A percentile compares a stretch with the other conserved stretches of the same genome.
Evolutionary conservation across 2,888 invertebrate genomes (phyloP).

Genomic region (Drosophila histrio): DNA sequence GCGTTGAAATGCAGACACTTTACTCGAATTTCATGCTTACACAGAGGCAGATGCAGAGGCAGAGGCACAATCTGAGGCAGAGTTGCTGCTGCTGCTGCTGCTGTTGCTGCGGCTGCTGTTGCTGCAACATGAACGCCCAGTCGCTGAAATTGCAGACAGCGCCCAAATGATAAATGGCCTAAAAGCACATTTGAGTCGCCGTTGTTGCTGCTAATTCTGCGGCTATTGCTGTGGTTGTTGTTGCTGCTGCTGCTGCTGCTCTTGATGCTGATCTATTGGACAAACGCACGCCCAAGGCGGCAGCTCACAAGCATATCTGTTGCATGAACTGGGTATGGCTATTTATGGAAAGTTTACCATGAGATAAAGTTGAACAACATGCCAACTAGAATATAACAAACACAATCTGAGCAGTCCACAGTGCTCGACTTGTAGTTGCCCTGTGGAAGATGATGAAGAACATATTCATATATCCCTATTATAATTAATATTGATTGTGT

Average conservation of each 20-base stretch:
- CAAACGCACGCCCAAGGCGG: slow-evolving; percentile 73
- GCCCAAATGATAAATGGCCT: slow-evolving; percentile 72
- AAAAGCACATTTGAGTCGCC: slow-evolving; percentile 73
- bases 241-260: slow-evolving; percentile 24
- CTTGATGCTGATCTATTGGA: slow-evolving; percentile 73
- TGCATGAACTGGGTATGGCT: slow-evolving; percentile 44
- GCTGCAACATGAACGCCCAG: slow-evolving; percentile 65
- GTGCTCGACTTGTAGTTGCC: neutral
- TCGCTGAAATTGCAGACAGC: slow-evolving; percentile 74
- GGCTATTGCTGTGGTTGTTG: slow-evolving; percentile 21
- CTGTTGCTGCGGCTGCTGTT: slow-evolving; percentile 31
- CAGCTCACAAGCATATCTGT: slow-evolving; percentile 39
- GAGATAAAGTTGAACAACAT: slow-evolving; percentile 64
- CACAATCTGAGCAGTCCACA: neutral
- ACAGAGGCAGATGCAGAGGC: slow-evolving; percentile 27
- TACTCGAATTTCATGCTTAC: slow-evolving; percentile 72
- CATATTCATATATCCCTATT: too few species aligned
- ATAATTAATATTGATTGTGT: too few species aligned
- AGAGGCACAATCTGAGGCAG: slow-evolving; percentile 20
- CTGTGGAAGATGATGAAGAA: too few species aligned
- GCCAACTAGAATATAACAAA: slow-evolving; percentile 40
- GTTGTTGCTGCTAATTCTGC: slow-evolving; percentile 43
- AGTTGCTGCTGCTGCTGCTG: neutral
- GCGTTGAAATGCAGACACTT: slow-evolving; percentile 76
- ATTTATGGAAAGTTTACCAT: slow-evolving; percentile 72